Conservation (phyloP, 2,888 invertebrate species). For the Platycheirus albimanus region DNA sequence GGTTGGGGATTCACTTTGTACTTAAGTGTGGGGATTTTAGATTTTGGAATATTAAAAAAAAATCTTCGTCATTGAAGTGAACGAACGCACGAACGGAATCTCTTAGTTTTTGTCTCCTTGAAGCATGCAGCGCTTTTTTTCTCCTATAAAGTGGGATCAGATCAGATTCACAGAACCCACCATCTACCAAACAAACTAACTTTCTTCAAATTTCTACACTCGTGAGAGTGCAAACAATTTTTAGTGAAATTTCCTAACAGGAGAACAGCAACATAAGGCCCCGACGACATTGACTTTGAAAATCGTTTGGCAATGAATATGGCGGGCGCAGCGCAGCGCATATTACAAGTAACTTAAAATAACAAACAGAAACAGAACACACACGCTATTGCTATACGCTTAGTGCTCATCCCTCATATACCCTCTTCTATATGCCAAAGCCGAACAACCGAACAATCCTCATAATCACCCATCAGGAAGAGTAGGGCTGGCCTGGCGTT, state of each 20-base stretch:
- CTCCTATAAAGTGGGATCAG: slow-evolving; percentile 51
- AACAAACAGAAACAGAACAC: neutral
- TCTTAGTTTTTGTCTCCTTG: neutral
- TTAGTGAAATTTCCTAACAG: slow-evolving; percentile 83
- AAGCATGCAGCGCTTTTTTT: slow-evolving; percentile 27
- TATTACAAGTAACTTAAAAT: neutral
- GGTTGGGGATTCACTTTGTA: neutral
- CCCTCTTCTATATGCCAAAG: no score
- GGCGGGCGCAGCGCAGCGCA: slow-evolving; percentile 50
- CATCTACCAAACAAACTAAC: slow-evolving; percentile 47
- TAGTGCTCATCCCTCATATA: neutral
- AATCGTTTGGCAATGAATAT: slow-evolving; percentile 78
- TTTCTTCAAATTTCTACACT: slow-evolving; percentile 77
- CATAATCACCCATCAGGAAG: neutral
- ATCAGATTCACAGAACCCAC: slow-evolving; percentile 1
- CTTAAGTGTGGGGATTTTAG: slow-evolving; percentile 4
- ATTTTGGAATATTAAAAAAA: neutral
- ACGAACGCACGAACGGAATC: neutral
- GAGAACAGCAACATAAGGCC: slow-evolving; percentile 81
- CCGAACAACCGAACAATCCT: no score
- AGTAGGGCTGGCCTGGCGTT: slow-evolving; percentile 17
- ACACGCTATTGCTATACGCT: no score
- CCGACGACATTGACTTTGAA: slow-evolving; percentile 80
- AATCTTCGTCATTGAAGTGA: neutral
- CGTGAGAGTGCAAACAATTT: slow-evolving; percentile 83